These are phyloP conservation scores for Catocala nupta DNA, from an alignment of 2,888 invertebrate genomes.

Conservation along the genomic window DNA sequence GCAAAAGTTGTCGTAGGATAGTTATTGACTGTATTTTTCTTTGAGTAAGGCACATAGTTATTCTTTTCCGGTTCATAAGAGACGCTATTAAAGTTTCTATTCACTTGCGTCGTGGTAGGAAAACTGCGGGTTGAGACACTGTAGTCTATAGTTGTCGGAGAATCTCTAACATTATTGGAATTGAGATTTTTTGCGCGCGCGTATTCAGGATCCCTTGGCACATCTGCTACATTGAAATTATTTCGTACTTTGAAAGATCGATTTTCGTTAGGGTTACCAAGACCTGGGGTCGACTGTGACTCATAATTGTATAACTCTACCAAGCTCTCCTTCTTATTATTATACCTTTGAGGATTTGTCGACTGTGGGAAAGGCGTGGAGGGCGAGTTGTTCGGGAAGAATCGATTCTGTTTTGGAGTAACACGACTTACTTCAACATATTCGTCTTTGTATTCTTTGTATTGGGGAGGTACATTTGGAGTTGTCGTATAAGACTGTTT, in stretches of 20 bases:
- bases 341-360: slow-evolving; percentile 64
- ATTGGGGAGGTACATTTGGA: slow-evolving; percentile 75
- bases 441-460: slow-evolving; percentile 76
- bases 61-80: slow-evolving; percentile 80
- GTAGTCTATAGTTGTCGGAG: slow-evolving; percentile 55
- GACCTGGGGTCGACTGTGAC: slow-evolving; percentile 72
- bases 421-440: slow-evolving; percentile 83
- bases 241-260: slow-evolving; percentile 74
- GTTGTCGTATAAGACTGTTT: slow-evolving; percentile 56
- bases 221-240: slow-evolving; percentile 72
- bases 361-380: slow-evolving; percentile 68
- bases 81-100: slow-evolving; percentile 77
- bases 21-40: slow-evolving; percentile 69
- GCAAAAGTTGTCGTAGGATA: slow-evolving; percentile 67
- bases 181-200: slow-evolving; percentile 64
- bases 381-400: slow-evolving; percentile 65
- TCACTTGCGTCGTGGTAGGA: slow-evolving; percentile 68
- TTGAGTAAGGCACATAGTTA: slow-evolving; percentile 70
- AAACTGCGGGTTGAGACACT: slow-evolving; percentile 62
- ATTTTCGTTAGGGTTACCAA: slow-evolving; percentile 69
- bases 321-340: slow-evolving; percentile 78
- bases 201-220: slow-evolving; percentile 67
- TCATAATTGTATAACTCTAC: slow-evolving; percentile 83
- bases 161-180: slow-evolving; percentile 53
- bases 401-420: slow-evolving; percentile 74